These are phyloP conservation scores for Anthopleura sola DNA, from an alignment of 64 coral and sea anemone genomes.

Conservation along the genomic window DNA sequence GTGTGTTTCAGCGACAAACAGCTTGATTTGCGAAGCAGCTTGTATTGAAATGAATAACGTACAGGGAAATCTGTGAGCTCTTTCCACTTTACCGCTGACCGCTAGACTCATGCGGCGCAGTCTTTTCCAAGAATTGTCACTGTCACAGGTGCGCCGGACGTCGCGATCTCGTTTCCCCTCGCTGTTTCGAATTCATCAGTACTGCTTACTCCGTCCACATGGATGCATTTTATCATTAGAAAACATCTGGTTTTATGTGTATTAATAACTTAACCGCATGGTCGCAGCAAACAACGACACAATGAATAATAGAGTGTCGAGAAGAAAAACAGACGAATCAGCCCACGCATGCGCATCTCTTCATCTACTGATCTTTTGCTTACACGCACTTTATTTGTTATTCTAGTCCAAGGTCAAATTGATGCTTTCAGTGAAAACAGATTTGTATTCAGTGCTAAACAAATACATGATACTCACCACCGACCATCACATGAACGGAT, in stretches of 20 bases:
- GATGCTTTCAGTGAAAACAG: not conserved
- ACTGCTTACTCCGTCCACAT: no score
- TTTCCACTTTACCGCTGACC: no score
- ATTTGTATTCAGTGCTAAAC: not conserved
- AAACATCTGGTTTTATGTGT: not conserved
- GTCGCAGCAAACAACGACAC: not conserved
- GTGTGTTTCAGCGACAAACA: no score
- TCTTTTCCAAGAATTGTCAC: no score
- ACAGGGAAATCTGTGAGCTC: no score
- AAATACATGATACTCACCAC: not conserved
- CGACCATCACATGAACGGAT: not conserved
- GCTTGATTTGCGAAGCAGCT: no score
- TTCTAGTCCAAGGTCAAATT: not conserved
- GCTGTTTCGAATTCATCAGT: no score
- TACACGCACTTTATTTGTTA: not conserved
- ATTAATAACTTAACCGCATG: not conserved
- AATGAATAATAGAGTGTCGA: not conserved
- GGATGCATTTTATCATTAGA: not conserved
- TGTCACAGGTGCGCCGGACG: no score
- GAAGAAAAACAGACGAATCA: not conserved
- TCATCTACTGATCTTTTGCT: not conserved
- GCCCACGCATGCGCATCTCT: not conserved
- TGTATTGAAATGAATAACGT: no score
- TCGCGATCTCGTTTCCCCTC: no score
- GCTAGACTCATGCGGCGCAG: no score